Evolutionary conservation across 2,888 invertebrate species (phyloP).

Genomic region (Scrobipalpa atriplicella): DNA sequence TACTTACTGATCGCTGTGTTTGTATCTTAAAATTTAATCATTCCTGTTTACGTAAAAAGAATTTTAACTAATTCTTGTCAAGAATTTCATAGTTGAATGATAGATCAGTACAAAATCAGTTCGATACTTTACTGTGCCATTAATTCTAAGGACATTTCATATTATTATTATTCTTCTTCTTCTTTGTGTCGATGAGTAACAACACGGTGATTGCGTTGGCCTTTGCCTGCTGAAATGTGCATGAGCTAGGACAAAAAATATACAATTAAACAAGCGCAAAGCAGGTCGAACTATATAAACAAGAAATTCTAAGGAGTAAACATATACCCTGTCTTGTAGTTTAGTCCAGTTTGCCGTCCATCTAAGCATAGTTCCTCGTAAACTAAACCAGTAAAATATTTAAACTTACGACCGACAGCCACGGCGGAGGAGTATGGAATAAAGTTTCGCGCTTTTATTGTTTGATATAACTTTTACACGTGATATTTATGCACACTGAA

Average conservation of each 20-base stretch:
- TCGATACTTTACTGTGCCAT: too few relatives aligned
- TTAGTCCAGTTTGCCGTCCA: conserved; percentile 16
- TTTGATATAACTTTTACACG: conserved; percentile 19
- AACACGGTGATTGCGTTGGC: too few relatives aligned
- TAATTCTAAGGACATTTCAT: too few relatives aligned
- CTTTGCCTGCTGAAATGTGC: too few relatives aligned
- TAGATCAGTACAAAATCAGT: background rate
- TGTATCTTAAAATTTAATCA: too few relatives aligned
- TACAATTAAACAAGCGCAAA: too few relatives aligned
- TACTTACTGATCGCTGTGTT: too few relatives aligned
- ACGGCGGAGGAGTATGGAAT: conserved; percentile 20
- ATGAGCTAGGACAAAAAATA: background rate
- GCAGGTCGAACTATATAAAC: background rate
- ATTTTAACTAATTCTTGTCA: too few relatives aligned
- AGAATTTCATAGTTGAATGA: too few relatives aligned
- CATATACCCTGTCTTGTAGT: background rate
- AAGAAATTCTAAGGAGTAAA: background rate
- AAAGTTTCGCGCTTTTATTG: conserved; percentile 24
- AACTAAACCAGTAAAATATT: conserved; percentile 28
- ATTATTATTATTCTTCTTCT: too few relatives aligned
- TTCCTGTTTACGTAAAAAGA: too few relatives aligned
- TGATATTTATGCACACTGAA: conserved; percentile 15
- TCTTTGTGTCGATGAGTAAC: too few relatives aligned
- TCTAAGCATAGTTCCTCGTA: conserved; percentile 25
- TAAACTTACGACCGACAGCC: conserved; percentile 27